A percentile compares a stretch with the other conserved stretches of the same genome.
phyloP scores from a whole-genome alignment of 2,797 vertebrate species.

The Falco cherrug region DNA sequence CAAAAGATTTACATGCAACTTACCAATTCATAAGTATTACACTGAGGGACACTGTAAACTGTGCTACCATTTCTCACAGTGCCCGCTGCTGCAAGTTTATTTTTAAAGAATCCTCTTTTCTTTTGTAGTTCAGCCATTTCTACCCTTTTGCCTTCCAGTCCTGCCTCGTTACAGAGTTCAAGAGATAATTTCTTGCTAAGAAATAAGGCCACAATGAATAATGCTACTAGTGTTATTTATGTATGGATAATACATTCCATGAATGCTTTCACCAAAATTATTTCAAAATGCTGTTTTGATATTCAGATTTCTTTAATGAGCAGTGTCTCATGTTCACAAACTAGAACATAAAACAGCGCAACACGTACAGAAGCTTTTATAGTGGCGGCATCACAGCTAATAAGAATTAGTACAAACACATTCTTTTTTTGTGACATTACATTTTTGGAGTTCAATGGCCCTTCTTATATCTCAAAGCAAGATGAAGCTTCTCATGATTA shows the following conservation, averaged over 20 bases:
- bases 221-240: slow-evolving; percentile 39
- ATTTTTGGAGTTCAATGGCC: slow-evolving; percentile 51
- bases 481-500: slow-evolving; percentile 41
- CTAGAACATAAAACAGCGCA: background rate
- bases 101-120: background rate
- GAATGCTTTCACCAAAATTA: slow-evolving; percentile 27
- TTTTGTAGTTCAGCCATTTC: background rate
- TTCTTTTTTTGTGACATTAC: slow-evolving; percentile 45
- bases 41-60: background rate
- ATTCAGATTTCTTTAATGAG: slow-evolving; percentile 7
- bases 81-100: background rate
- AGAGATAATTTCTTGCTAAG: background rate
- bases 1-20: background rate
- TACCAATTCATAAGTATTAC: background rate
- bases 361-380: slow-evolving; percentile 25
- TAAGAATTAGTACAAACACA: slow-evolving; percentile 28
- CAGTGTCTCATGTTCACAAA: background rate
- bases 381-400: background rate
- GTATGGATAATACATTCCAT: background rate
- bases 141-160: background rate
- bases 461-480: slow-evolving; percentile 41
- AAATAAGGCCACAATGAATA: slow-evolving; percentile 23
- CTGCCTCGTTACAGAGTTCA: background rate
- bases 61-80: background rate
- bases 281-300: slow-evolving; percentile 14